Base-by-base conservation (phyloP, 2,113 vertebrate species). In the Neogobius melanostomus region DNA sequence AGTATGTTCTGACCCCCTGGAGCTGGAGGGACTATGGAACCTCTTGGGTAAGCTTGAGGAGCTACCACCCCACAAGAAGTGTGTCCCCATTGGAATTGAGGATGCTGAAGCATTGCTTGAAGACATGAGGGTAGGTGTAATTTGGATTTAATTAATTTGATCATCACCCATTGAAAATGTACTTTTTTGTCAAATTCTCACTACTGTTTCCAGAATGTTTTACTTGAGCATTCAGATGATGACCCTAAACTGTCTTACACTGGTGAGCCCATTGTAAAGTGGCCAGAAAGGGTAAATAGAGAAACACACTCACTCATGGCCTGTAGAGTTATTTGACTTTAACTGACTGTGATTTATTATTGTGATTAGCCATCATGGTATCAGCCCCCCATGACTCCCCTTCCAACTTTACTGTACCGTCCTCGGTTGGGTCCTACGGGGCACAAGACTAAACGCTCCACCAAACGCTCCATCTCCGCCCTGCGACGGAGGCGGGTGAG, bases 221-320 rank as follows among this genome's bases (percentile, higher is more conserved):
- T 99, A 72, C 92, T 93, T 62, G 93, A 95, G 61, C 95, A 96
- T 83, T 88, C 91, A 0, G 92, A 79, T 76, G 96, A 97, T 7
- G 86, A 95, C 81, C 92, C 95, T 66, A 94, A 95, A 87, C 85
- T 95, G 87, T 93, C 96, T 84, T 96, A 96, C 92, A 97, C 95
- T 85, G 98, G 97, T 86, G 79, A 95, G 79, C 97, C 98, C 45
- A 99, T 99, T 64, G 95, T 99, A 77, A 95, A 93, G 93, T 99
- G 97, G 97, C 96, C 97, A 57, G 93, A 96, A 89, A 95, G 97
- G 90, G 96, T 93, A 93, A 95, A 95, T 83, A 87, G 6, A 65
- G 57, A 6, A 79, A 43, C 16, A 21, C 0, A 11, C 9, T 15
- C 7, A 36, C 15, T 1, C 47, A 28, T 57, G 4, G 1, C 1